Conservation (phyloP, 2,797 vertebrate species). For the Hyperoplus immaculatus region DNA sequence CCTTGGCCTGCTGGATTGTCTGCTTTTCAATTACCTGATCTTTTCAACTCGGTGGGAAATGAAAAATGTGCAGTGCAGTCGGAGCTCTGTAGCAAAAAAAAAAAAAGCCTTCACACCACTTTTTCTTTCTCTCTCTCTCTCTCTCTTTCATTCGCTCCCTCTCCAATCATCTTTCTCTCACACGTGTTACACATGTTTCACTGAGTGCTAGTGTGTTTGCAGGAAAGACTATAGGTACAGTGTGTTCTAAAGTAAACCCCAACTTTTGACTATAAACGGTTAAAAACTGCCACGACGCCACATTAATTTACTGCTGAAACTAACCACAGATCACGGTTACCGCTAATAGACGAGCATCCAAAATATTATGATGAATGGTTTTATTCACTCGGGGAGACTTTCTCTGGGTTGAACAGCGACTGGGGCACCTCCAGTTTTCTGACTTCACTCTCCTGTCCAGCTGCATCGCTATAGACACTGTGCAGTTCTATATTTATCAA, state of each 20-base stretch:
- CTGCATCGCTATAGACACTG: slow-evolving; percentile 70
- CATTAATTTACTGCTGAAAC: slow-evolving; percentile 61
- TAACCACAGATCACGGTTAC: slow-evolving; percentile 57
- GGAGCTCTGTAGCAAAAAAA: slow-evolving; percentile 72
- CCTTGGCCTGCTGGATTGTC: slow-evolving; percentile 84
- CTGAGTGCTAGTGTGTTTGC: slow-evolving; percentile 25
- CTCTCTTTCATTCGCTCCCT: slow-evolving; percentile 39
- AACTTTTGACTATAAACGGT: slow-evolving; percentile 47
- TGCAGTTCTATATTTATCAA: slow-evolving; percentile 73
- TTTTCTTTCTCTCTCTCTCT: slow-evolving; percentile 25
- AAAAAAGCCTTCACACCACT: slow-evolving; percentile 58
- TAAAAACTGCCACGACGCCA: slow-evolving; percentile 54
- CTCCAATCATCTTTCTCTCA: slow-evolving; percentile 52
- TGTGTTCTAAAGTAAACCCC: slow-evolving; percentile 37
- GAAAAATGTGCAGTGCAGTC: slow-evolving; percentile 83
- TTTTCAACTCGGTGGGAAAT: slow-evolving; percentile 88
- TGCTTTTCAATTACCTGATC: slow-evolving; percentile 89
- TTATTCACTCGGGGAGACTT: slow-evolving; percentile 62
- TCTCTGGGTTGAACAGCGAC: slow-evolving; percentile 62
- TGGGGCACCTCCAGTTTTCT: slow-evolving; percentile 70
- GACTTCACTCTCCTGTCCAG: slow-evolving; percentile 76
- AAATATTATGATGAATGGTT: slow-evolving; percentile 67
- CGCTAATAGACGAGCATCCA: slow-evolving; percentile 46
- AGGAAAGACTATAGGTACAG: slow-evolving; percentile 14
- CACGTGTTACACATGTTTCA: slow-evolving; percentile 50